These are phyloP conservation scores for Pandion haliaetus DNA, from an alignment of 2,113 vertebrate species.

Conservation along the genomic window DNA sequence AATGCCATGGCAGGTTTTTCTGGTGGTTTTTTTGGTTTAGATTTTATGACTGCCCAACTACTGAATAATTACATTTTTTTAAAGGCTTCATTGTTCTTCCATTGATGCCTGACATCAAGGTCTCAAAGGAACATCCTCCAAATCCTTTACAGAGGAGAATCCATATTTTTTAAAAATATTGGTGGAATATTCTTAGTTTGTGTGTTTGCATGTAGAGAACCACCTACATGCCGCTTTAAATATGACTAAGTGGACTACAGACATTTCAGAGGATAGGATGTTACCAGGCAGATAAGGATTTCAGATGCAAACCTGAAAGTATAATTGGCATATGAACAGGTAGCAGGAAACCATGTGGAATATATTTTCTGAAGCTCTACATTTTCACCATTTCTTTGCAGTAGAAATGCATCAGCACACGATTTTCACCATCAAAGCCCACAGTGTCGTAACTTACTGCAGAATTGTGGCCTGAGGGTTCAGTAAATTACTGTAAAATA, in stretches of 20 bases:
- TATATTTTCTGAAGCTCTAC: neutral
- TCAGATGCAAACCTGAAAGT: slow-evolving; percentile 8
- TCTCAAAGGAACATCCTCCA: neutral
- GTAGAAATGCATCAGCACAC: neutral
- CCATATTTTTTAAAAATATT: neutral
- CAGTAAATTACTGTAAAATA: slow-evolving; percentile 23
- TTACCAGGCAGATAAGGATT: slow-evolving; percentile 12
- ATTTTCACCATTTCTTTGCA: slow-evolving; percentile 22
- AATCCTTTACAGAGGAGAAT: neutral
- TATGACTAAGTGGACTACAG: neutral
- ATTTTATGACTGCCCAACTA: neutral
- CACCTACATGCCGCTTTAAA: neutral
- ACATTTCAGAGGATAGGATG: neutral
- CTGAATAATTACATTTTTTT: neutral
- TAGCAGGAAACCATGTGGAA: neutral
- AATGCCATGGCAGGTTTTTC: neutral
- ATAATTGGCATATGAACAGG: neutral
- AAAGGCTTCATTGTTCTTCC: neutral
- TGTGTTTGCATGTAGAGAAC: neutral
- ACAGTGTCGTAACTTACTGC: neutral
- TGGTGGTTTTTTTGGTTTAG: neutral
- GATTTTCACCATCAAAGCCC: neutral
- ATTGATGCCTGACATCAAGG: neutral
- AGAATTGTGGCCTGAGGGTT: neutral
- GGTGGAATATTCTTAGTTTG: neutral